Conservation (phyloP, 2,797 vertebrate species). For the Centropyge bicolor region DNA sequence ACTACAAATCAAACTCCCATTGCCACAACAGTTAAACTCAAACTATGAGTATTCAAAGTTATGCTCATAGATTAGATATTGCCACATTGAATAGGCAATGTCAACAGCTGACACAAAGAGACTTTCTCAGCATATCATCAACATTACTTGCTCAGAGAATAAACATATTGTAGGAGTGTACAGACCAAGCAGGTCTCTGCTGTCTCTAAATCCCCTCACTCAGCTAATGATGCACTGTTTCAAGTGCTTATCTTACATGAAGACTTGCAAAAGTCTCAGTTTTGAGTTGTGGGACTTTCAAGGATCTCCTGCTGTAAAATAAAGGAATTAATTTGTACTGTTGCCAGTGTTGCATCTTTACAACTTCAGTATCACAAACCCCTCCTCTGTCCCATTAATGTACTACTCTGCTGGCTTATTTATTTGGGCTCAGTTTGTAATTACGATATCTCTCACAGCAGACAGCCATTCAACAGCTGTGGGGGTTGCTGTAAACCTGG, state of each 20-base stretch:
- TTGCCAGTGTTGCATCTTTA: not conserved
- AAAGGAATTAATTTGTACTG: not conserved
- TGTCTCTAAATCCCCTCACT: not conserved
- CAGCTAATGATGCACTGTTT: slow-evolving; percentile 15
- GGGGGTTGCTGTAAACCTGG: slow-evolving; percentile 38
- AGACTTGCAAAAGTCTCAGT: not conserved
- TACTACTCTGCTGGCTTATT: slow-evolving; percentile 26
- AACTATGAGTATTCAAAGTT: slow-evolving; percentile 3
- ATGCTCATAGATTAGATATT: slow-evolving; percentile 28
- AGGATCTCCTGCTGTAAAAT: not conserved
- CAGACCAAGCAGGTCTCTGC: slow-evolving; percentile 1
- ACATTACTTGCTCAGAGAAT: slow-evolving; percentile 12
- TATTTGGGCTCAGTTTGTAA: slow-evolving; percentile 37
- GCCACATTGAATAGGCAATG: not conserved
- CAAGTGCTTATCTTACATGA: slow-evolving; percentile 6
- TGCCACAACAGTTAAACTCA: slow-evolving; percentile 15
- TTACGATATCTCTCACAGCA: slow-evolving; percentile 57
- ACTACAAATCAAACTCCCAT: slow-evolving; percentile 1
- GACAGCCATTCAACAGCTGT: slow-evolving; percentile 58
- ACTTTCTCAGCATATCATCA: slow-evolving; percentile 24
- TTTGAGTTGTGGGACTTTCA: not conserved
- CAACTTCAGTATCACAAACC: slow-evolving; percentile 9
- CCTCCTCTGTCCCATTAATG: slow-evolving; percentile 2
- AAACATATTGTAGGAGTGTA: not conserved
- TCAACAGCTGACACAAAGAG: slow-evolving; percentile 23